phyloP scores from a whole-genome alignment of 1,140 invertebrate genomes.

The Watersipora subatra region DNA sequence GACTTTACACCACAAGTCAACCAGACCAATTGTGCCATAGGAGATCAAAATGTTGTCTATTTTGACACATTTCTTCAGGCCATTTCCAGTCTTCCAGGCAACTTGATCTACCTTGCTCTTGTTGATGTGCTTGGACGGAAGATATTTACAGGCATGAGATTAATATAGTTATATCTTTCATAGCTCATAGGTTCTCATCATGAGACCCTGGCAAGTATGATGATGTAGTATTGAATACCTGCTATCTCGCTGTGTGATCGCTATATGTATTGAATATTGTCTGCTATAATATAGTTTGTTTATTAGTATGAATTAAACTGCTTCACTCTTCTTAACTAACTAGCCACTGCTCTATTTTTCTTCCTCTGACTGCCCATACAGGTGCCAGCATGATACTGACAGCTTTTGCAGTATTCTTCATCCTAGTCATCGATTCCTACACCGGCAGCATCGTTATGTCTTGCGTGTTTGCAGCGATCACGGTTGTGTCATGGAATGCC shows the following conservation, averaged over 20 bases:
- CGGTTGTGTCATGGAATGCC: slow-evolving; percentile 43
- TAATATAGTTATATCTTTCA: too few species aligned
- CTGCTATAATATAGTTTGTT: too few species aligned
- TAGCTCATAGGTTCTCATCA: too few species aligned
- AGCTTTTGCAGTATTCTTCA: slow-evolving; percentile 40
- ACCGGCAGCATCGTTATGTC: slow-evolving; percentile 27
- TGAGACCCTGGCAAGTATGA: too few species aligned
- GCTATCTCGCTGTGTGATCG: too few species aligned
- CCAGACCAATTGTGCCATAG: background rate
- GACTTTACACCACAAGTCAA: background rate
- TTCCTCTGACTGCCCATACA: too few species aligned
- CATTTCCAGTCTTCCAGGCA: background rate
- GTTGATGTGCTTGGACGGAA: background rate
- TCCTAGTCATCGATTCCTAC: slow-evolving; percentile 38
- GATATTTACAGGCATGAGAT: background rate
- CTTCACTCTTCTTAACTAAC: too few species aligned
- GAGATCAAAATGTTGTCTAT: background rate
- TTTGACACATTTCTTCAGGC: slow-evolving; percentile 1
- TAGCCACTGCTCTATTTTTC: too few species aligned
- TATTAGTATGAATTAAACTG: too few species aligned
- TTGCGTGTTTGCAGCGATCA: slow-evolving; percentile 42
- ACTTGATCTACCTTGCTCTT: background rate
- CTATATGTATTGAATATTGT: too few species aligned
- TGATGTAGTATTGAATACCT: too few species aligned
- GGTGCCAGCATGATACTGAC: slow-evolving; percentile 42